A percentile compares a stretch with the other conserved stretches of the same genome.
phyloP scores from a whole-genome alignment of 2,113 vertebrate species.

The Pseudorasbora parva region DNA sequence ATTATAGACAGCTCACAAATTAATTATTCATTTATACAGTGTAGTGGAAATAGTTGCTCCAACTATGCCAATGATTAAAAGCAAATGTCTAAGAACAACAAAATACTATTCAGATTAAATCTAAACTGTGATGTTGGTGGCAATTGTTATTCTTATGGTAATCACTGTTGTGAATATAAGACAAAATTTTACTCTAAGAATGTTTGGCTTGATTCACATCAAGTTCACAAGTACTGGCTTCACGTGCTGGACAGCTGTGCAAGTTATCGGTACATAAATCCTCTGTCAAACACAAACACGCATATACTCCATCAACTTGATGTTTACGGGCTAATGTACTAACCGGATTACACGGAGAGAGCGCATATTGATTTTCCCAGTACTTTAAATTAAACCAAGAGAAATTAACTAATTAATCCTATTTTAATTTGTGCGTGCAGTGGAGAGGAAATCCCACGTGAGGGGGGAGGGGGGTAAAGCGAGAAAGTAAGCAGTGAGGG shows the following conservation, averaged over 20 bases:
- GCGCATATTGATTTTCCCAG: slow-evolving; percentile 54
- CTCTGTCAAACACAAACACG: slow-evolving; percentile 30
- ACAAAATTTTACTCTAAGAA: neutral
- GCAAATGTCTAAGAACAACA: neutral
- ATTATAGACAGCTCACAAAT: neutral
- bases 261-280: slow-evolving; percentile 38
- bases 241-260: slow-evolving; percentile 7
- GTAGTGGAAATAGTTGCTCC: neutral
- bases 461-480: neutral
- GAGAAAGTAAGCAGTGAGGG: neutral
- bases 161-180: neutral
- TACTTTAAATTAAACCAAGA: slow-evolving; percentile 51
- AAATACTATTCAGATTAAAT: neutral
- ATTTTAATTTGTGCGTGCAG: slow-evolving; percentile 38
- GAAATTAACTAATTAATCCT: slow-evolving; percentile 55
- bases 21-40: neutral
- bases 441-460: slow-evolving; percentile 4
- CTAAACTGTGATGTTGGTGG: neutral
- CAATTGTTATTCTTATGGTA: neutral
- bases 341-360: slow-evolving; percentile 12
- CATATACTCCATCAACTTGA: slow-evolving; percentile 38
- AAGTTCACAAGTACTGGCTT: neutral
- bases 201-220: neutral
- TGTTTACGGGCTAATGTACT: slow-evolving; percentile 49
- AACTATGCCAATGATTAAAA: neutral